Conservation (phyloP, 2,888 invertebrate genomes). For the Celastrina argiolus region DNA sequence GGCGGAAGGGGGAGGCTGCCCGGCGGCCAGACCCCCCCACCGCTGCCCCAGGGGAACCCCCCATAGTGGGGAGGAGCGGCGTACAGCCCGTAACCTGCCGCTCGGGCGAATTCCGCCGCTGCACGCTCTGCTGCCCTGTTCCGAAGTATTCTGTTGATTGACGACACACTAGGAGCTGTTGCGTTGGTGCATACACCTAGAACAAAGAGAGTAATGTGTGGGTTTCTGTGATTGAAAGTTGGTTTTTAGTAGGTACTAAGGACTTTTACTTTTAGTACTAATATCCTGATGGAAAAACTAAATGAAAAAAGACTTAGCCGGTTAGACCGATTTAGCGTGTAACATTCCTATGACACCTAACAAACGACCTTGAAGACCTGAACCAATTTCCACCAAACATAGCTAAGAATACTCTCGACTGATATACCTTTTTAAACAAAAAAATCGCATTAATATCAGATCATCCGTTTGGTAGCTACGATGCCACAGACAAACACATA, state of each 20-base stretch:
- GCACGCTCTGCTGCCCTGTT: slow-evolving; percentile 97
- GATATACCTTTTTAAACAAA: no score
- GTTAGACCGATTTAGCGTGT: no score
- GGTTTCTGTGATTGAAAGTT: neutral
- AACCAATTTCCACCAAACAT: no score
- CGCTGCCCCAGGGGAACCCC: slow-evolving; percentile 76
- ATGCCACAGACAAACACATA: no score
- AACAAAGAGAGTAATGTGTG: slow-evolving; percentile 35
- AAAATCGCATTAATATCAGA: no score
- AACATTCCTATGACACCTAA: no score
- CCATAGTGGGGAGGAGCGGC: slow-evolving; percentile 85
- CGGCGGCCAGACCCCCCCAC: slow-evolving; percentile 75
- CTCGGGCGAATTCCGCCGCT: slow-evolving; percentile 95
- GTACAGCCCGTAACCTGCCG: slow-evolving; percentile 92
- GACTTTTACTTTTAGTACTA: no score
- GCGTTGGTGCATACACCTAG: slow-evolving; percentile 96
- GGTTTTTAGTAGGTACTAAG: neutral
- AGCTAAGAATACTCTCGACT: no score
- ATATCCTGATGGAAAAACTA: no score
- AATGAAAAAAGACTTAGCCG: no score
- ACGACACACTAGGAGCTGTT: slow-evolving; percentile 97
- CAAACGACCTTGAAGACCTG: no score
- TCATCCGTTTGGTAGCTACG: no score
- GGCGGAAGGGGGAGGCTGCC: slow-evolving; percentile 76
- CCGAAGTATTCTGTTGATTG: slow-evolving; percentile 96